Conservation (phyloP, 1,140 invertebrate species). For the Agrypnia vestita region DNA sequence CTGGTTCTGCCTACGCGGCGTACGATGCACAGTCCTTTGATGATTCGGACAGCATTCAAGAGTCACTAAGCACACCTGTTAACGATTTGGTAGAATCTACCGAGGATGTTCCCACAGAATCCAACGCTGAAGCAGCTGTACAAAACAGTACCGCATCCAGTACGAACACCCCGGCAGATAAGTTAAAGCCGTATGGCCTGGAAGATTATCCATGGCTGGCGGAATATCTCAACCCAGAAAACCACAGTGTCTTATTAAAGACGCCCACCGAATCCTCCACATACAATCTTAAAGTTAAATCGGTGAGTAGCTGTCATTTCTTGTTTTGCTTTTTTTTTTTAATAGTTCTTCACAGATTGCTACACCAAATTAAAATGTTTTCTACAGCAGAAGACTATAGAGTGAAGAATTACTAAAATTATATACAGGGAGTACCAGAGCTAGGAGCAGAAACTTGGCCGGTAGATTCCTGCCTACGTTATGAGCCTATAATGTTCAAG, state of each 20-base stretch:
- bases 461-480: no score
- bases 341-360: no score
- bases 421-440: no score
- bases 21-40: background rate
- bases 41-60: background rate
- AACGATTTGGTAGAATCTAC: background rate
- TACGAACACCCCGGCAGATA: constrained; percentile 1
- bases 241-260: constrained; percentile 28
- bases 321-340: no score
- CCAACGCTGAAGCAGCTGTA: background rate
- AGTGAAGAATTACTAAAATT: no score
- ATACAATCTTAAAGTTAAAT: constrained; percentile 32
- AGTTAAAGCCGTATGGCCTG: constrained; percentile 36
- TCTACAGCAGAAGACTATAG: no score
- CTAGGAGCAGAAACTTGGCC: no score
- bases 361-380: no score
- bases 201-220: constrained; percentile 46
- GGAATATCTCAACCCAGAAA: constrained; percentile 39
- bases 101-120: background rate
- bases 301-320: background rate
- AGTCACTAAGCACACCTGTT: background rate
- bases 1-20: background rate
- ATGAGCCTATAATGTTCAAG: no score
- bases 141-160: background rate
- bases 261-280: background rate